phyloP scores from a whole-genome alignment of 2,888 invertebrate species.

The Leptinotarsa rubiginosa region DNA sequence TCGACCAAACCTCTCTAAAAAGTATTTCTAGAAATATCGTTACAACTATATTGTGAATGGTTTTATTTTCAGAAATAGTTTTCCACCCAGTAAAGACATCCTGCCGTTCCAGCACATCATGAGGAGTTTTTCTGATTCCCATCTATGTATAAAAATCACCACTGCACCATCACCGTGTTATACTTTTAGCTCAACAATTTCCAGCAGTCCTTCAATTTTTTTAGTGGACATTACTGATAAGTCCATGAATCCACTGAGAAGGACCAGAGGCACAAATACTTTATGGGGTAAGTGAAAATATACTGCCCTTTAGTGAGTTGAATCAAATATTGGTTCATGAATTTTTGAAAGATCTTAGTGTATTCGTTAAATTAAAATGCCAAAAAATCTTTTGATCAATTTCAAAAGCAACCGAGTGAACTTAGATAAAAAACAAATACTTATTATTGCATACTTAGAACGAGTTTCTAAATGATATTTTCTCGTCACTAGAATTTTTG shows the following conservation, averaged over 20 bases:
- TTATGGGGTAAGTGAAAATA: conserved; percentile 60
- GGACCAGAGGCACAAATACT: conserved; percentile 70
- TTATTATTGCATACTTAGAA: too few relatives aligned
- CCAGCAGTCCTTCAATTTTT: conserved; percentile 73
- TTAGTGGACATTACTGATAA: conserved; percentile 74
- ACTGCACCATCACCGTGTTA: conserved; percentile 72
- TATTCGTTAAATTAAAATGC: too few relatives aligned
- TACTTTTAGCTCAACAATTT: conserved; percentile 70
- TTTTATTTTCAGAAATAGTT: conserved; percentile 72
- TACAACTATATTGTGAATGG: too few relatives aligned
- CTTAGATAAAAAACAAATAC: too few relatives aligned
- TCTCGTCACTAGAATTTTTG: too few relatives aligned
- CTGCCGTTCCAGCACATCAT: conserved; percentile 80
- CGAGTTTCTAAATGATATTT: too few relatives aligned
- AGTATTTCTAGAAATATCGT: too few relatives aligned
- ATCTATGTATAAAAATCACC: conserved; percentile 77
- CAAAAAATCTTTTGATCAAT: too few relatives aligned
- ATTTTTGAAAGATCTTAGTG: too few relatives aligned
- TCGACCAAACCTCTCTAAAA: background rate
- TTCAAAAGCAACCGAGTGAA: too few relatives aligned
- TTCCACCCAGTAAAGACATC: conserved; percentile 77
- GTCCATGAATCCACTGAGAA: conserved; percentile 68
- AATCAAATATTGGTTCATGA: too few relatives aligned
- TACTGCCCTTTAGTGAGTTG: background rate
- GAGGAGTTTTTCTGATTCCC: conserved; percentile 81